These are phyloP conservation scores for Corythucha ciliata DNA, from an alignment of 2,888 invertebrate species.

Conservation along the genomic window DNA sequence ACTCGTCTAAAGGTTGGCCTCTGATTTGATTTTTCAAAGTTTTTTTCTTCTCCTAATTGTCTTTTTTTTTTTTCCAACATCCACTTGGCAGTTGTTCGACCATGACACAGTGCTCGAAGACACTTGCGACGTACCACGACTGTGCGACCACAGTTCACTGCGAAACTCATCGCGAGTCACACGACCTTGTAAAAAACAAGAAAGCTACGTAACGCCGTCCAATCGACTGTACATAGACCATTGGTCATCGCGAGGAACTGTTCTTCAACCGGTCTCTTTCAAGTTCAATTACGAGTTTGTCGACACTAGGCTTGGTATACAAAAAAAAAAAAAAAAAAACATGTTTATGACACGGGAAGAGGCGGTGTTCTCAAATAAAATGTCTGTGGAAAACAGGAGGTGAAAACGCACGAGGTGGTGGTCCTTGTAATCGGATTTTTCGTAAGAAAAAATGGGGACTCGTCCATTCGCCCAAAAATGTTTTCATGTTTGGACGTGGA, in stretches of 20 bases:
- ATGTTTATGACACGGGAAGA: no score
- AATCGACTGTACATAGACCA: slow-evolving; percentile 39
- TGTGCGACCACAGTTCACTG: slow-evolving; percentile 72
- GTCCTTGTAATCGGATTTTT: slow-evolving; percentile 28
- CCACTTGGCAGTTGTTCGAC: slow-evolving; percentile 30
- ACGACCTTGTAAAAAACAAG: slow-evolving; percentile 66
- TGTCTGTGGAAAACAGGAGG: no score
- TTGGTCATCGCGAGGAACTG: slow-evolving; percentile 57
- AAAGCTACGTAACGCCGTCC: slow-evolving; percentile 61
- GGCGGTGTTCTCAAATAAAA: no score
- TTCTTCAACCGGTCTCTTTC: slow-evolving; percentile 63
- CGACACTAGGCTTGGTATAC: slow-evolving; percentile 67
- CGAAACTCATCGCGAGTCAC: slow-evolving; percentile 64
- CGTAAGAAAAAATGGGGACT: slow-evolving; percentile 46
- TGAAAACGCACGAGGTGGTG: slow-evolving; percentile 51
- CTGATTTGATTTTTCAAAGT: neutral
- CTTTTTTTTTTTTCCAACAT: neutral
- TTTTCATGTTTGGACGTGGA: slow-evolving; percentile 74
- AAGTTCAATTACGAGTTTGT: slow-evolving; percentile 68
- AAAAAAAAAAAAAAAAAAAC: no score
- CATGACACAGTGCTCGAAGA: slow-evolving; percentile 48
- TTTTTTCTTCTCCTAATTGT: neutral
- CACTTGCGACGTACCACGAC: slow-evolving; percentile 66
- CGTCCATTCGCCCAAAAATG: slow-evolving; percentile 56
- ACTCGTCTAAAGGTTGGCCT: slow-evolving; percentile 49